phyloP scores from a whole-genome alignment of 2,888 invertebrate species.

The Bombylius discolor region DNA sequence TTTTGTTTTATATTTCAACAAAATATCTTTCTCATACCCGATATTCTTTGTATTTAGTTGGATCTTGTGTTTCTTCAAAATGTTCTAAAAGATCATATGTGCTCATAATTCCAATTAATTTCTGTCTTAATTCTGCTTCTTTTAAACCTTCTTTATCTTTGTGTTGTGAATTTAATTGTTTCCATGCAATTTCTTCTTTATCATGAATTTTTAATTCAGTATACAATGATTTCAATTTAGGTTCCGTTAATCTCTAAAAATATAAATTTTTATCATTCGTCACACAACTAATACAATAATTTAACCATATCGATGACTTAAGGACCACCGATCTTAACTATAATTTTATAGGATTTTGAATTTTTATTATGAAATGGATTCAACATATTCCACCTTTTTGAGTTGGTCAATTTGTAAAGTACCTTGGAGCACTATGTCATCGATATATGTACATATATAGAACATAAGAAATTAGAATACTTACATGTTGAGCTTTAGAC shows the following conservation, averaged over 20 bases:
- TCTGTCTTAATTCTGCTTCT: constrained; percentile 66
- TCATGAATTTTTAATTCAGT: constrained; percentile 85
- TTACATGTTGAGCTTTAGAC: constrained; percentile 80
- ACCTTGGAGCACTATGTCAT: too few species aligned
- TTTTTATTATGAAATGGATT: too few species aligned
- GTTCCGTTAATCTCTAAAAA: constrained; percentile 57
- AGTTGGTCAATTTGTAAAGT: too few species aligned
- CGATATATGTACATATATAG: too few species aligned
- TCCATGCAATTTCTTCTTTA: constrained; percentile 77
- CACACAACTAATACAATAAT: too few species aligned
- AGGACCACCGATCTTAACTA: too few species aligned
- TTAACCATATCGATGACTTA: too few species aligned
- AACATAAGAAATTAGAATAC: too few species aligned
- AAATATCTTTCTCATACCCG: constrained; percentile 23
- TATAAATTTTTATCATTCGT: too few species aligned
- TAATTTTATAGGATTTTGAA: too few species aligned
- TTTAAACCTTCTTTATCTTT: constrained; percentile 76
- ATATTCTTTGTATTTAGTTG: constrained; percentile 34
- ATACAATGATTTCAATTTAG: constrained; percentile 72
- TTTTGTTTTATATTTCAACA: too few species aligned
- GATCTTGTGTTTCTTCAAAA: constrained; percentile 55
- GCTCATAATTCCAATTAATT: constrained; percentile 68
- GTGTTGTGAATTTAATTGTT: constrained; percentile 67
- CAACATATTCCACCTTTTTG: too few species aligned
- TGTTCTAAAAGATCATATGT: constrained; percentile 68